These are phyloP conservation scores for Corythaixoides concolor DNA, from an alignment of 2,113 vertebrate species.

Conservation along the genomic window DNA sequence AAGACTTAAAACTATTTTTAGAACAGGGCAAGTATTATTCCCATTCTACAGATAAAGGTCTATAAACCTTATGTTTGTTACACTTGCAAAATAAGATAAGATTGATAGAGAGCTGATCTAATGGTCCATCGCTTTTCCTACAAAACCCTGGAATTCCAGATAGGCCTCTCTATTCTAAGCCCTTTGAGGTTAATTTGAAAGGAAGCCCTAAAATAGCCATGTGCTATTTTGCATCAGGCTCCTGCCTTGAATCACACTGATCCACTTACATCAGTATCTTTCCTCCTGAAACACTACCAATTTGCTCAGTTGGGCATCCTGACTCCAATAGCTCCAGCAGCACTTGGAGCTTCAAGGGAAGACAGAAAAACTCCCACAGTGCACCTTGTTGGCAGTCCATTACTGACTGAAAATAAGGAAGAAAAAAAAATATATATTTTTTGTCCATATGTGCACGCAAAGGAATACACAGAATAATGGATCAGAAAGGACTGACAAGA, in stretches of 20 bases:
- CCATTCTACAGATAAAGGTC: neutral
- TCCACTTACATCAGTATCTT: neutral
- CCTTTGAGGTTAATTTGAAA: neutral
- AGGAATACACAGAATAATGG: neutral
- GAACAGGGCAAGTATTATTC: neutral
- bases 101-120: neutral
- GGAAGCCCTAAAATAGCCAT: neutral
- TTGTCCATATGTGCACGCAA: neutral
- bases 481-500: neutral
- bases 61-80: neutral
- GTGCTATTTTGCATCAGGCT: neutral
- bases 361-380: neutral
- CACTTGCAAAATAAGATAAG: neutral
- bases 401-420: neutral
- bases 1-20: neutral
- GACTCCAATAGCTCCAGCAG: neutral
- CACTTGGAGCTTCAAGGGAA: neutral
- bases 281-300: neutral
- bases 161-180: neutral
- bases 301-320: neutral
- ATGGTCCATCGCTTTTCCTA: neutral
- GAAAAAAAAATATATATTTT: neutral
- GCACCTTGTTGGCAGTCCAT: neutral
- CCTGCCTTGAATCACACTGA: neutral
- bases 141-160: neutral